phyloP scores from a whole-genome alignment of 2,888 invertebrate genomes.

The Pecten maximus region DNA sequence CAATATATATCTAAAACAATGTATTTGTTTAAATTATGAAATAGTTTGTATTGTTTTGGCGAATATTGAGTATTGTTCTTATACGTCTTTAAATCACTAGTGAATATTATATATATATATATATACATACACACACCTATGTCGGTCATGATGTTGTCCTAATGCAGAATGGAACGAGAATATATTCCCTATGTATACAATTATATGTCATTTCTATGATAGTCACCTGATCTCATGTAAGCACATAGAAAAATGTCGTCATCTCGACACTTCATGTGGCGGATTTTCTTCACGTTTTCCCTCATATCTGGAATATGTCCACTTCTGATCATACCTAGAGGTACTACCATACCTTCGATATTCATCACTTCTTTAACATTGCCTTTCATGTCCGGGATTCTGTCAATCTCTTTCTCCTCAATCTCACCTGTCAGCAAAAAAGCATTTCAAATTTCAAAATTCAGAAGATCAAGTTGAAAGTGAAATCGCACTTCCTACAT shows the following conservation, averaged over 20 bases:
- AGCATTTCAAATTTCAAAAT: neutral
- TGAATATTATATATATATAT: too few species aligned
- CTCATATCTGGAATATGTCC: neutral
- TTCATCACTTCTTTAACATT: neutral
- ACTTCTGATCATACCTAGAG: neutral
- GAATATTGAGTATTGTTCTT: too few species aligned
- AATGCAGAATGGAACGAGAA: too few species aligned
- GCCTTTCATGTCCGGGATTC: neutral
- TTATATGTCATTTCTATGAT: neutral
- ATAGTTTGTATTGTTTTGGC: too few species aligned
- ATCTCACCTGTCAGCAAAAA: neutral
- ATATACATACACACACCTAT: too few species aligned
- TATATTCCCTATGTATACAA: too few species aligned
- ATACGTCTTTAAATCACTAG: too few species aligned
- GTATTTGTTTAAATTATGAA: too few species aligned
- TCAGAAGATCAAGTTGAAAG: too few species aligned
- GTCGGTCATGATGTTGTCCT: too few species aligned
- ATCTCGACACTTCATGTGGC: neutral
- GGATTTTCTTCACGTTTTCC: neutral
- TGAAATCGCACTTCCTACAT: too few species aligned
- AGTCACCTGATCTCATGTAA: neutral
- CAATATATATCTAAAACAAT: too few species aligned
- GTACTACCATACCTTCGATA: neutral
- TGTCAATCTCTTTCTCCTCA: neutral
- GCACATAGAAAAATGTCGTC: slow-evolving; percentile 6